Conservation (phyloP, 2,113 vertebrate genomes). For the Paratilapia polleni region DNA sequence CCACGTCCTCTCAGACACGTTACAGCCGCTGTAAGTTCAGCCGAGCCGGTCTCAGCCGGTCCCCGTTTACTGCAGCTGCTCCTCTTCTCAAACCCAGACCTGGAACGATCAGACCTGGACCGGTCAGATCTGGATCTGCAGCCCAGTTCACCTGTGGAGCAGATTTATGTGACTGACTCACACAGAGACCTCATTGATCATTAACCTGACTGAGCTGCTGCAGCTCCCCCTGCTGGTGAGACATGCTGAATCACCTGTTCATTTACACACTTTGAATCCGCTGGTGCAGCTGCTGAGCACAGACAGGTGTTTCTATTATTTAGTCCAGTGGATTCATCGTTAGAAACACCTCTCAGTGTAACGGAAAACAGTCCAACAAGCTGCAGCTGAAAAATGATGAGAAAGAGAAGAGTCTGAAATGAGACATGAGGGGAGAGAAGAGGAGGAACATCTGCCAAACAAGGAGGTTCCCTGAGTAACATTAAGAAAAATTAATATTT, state of each 20-base stretch:
- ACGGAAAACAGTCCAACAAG: too few species aligned
- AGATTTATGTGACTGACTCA: neutral
- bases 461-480: neutral
- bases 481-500: neutral
- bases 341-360: neutral
- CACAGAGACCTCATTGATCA: neutral
- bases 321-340: neutral
- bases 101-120: neutral
- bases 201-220: neutral
- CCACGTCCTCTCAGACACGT: neutral
- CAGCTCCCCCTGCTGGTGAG: neutral
- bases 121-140: neutral
- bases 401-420: too few species aligned
- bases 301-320: too few species aligned
- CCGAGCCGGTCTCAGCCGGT: neutral
- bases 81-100: neutral
- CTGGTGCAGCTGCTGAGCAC: too few species aligned
- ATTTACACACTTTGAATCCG: neutral
- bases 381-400: too few species aligned
- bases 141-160: neutral
- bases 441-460: neutral
- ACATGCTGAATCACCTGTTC: neutral
- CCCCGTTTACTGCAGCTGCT: conserved; percentile 36
- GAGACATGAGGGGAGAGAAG: neutral
- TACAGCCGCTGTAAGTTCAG: neutral